Base-by-base conservation (phyloP, 2,113 vertebrate species). In the Pseudorasbora parva region DNA sequence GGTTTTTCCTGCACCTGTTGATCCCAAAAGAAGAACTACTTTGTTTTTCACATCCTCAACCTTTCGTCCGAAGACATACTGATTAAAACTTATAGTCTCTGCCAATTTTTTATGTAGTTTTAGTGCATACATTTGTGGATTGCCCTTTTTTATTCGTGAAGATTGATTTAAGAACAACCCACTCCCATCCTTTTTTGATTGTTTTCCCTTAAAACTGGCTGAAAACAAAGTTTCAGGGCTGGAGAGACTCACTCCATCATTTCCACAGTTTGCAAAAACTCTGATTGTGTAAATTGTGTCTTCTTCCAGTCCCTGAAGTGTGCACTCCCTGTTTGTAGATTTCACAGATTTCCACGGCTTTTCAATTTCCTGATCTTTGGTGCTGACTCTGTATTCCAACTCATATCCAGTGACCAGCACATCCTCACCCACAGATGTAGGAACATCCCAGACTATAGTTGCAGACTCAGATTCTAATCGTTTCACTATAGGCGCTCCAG, bases 1-100 rank as follows among this genome's bases (percentile, higher is more conserved):
- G 30, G 88, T 89, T 84, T 89, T 89, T 64, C 88, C 88, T 74
- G 82, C 51, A 37, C 88, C 88, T 14, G 78, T 89, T 12, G 84
- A 43, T 45, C 88, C 88, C n/a, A 89, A 43, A 37, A 89, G 68
- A 47, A 89, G 59, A 15, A 89, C 78, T 0, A 87, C 86, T 66
- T 89, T 89, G 66, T 82, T 86, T 71, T 86, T 82, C 41, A 37
- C 49, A 49, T 82, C 69, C 47, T 87, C 84, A 27, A 83, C 84
- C 19, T 86, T 84, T 60, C 7, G 73, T 11, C 86, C 88, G 59
- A 88, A 89, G 2, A 54, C 80, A 51, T 57, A 82, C 21, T 86
- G 74, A 17, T 59, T 25, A 60, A 86, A 77, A 59, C 54, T 21
- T 0, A 57, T 21, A 74, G 5, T 69, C 1, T 73, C 45, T 27